A percentile compares a stretch with the other conserved stretches of the same genome.
These are phyloP conservation scores for Drosophila athabasca DNA, from an alignment of 1,140 invertebrate genomes.

Conservation along the genomic window DNA sequence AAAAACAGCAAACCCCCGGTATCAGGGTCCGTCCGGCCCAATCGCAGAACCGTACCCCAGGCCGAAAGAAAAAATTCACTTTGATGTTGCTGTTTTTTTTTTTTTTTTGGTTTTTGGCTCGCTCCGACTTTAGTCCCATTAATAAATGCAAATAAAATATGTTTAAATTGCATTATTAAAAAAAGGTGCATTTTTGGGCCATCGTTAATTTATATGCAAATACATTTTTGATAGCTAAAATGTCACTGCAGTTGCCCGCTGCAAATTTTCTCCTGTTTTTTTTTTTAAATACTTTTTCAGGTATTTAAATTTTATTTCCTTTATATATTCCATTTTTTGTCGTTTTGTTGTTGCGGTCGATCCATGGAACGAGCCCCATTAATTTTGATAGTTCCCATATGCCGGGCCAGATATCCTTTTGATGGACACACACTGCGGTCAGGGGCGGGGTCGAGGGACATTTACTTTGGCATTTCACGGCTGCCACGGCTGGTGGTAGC, in stretches of 20 bases:
- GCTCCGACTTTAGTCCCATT: slow-evolving; percentile 44
- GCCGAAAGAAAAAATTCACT: slow-evolving; percentile 66
- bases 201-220: slow-evolving; percentile 82
- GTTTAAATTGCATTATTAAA: slow-evolving; percentile 80
- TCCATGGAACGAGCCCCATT: slow-evolving; percentile 57
- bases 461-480: slow-evolving; percentile 57
- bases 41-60: slow-evolving; percentile 29
- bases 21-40: too few species aligned
- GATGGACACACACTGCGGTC: slow-evolving; percentile 51
- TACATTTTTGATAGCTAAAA: slow-evolving; percentile 81
- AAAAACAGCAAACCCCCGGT: slow-evolving; percentile 35
- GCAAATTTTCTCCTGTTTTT: slow-evolving; percentile 20
- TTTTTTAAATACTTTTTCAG: slow-evolving; percentile 38
- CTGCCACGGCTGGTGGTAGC: slow-evolving; percentile 23
- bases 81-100: slow-evolving; percentile 62
- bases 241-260: slow-evolving; percentile 64
- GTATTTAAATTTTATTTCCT: slow-evolving; percentile 73
- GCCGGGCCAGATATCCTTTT: slow-evolving; percentile 64
- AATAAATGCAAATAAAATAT: slow-evolving; percentile 82
- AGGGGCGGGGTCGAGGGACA: slow-evolving; percentile 9
- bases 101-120: slow-evolving; percentile 30
- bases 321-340: slow-evolving; percentile 3
- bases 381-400: slow-evolving; percentile 77
- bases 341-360: slow-evolving; percentile 45
- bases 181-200: slow-evolving; percentile 57